phyloP scores from a whole-genome alignment of 2,888 invertebrate genomes.

The Lithophane semibrunnea region DNA sequence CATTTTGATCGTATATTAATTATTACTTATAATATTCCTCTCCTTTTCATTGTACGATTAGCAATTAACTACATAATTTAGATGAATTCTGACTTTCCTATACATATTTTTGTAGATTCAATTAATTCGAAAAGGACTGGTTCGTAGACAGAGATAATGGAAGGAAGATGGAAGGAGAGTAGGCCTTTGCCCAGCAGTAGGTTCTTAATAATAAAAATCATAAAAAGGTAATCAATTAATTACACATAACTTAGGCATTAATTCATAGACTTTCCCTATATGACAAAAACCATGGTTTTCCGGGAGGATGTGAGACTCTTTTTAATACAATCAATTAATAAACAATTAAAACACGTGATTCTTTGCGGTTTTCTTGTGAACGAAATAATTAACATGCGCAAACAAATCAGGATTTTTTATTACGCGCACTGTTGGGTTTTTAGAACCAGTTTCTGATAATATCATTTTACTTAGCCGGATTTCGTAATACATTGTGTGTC shows the following conservation, averaged over 20 bases:
- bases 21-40: not conserved
- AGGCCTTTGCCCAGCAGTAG: too few relatives aligned
- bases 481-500: not conserved
- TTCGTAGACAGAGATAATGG: too few relatives aligned
- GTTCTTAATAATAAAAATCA: too few relatives aligned
- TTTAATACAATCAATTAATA: not conserved
- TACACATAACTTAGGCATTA: not conserved
- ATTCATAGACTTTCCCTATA: not conserved
- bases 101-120: too few relatives aligned
- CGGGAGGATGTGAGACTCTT: not conserved
- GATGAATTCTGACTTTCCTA: not conserved
- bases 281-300: not conserved
- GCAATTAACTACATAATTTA: not conserved
- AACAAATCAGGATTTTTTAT: conserved; percentile 25
- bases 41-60: not conserved
- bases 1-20: not conserved
- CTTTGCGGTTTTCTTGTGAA: conserved; percentile 1
- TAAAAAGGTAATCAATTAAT: not conserved
- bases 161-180: too few relatives aligned
- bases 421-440: not conserved
- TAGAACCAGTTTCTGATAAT: conserved; percentile 25
- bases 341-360: not conserved
- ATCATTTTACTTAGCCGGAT: conserved; percentile 1
- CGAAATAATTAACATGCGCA: not conserved
- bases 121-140: too few relatives aligned